Evolutionary conservation across 2,888 invertebrate genomes (phyloP).

Genomic region (Drosophila koepferae): DNA sequence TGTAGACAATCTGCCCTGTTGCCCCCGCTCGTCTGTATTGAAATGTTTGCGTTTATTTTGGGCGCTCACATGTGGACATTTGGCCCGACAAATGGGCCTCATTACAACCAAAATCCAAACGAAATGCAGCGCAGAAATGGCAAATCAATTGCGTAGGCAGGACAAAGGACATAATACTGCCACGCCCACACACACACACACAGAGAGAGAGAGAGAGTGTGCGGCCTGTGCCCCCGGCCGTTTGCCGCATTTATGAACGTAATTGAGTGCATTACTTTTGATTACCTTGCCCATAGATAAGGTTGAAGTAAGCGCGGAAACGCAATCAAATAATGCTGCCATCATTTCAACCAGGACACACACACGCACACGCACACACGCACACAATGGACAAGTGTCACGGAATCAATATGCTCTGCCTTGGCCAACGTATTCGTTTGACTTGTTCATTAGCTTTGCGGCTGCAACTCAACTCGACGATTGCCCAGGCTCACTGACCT

Average conservation of each 20-base stretch:
- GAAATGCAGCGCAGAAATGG: slow-evolving; percentile 33
- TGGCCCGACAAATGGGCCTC: slow-evolving; percentile 15
- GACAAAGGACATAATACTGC: neutral
- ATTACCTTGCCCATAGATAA: slow-evolving; percentile 57
- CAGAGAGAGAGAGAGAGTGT: too few relatives aligned
- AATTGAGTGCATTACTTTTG: slow-evolving; percentile 78
- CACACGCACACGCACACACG: neutral
- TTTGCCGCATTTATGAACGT: slow-evolving; percentile 58
- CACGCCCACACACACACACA: neutral
- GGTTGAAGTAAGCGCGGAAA: slow-evolving; percentile 37
- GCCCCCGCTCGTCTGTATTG: neutral
- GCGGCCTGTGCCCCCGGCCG: neutral
- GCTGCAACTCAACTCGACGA: neutral
- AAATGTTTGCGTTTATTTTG: neutral
- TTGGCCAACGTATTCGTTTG: neutral
- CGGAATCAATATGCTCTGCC: slow-evolving; percentile 8
- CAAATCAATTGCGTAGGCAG: slow-evolving; percentile 31
- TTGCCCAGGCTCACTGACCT: neutral
- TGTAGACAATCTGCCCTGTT: neutral
- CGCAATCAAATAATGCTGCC: slow-evolving; percentile 67
- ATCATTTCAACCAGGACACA: slow-evolving; percentile 40
- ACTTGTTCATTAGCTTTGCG: slow-evolving; percentile 7
- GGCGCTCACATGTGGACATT: neutral
- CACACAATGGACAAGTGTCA: slow-evolving; percentile 10
- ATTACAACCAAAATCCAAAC: slow-evolving; percentile 14